Evolutionary conservation across 2,888 invertebrate genomes (phyloP).

Genomic region (Patella pellucida): DNA sequence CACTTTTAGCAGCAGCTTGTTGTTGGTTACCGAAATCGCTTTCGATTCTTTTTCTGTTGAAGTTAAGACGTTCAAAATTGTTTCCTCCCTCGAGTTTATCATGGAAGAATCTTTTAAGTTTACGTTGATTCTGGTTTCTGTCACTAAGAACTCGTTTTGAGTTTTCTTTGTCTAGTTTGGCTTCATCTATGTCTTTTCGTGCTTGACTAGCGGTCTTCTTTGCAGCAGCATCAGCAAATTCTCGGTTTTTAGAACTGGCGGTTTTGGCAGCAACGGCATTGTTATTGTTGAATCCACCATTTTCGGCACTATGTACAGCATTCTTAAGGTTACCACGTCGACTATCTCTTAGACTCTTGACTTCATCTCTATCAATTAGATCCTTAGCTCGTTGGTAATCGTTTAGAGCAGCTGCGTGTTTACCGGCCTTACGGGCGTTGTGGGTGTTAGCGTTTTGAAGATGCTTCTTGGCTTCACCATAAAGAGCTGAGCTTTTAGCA

Average conservation of each 20-base stretch:
- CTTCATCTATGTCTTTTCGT: constrained; percentile 29
- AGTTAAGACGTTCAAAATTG: constrained; percentile 33
- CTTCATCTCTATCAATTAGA: constrained; percentile 30
- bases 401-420: constrained; percentile 28
- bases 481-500: neutral
- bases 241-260: constrained; percentile 27
- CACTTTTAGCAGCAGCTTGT: constrained; percentile 21
- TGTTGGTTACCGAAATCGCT: constrained; percentile 32
- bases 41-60: constrained; percentile 30
- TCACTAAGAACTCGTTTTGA: constrained; percentile 26
- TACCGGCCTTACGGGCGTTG: constrained; percentile 25
- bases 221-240: constrained; percentile 28
- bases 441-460: constrained; percentile 18
- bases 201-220: constrained; percentile 28
- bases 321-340: constrained; percentile 31
- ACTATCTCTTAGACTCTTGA: constrained; percentile 31
- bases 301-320: constrained; percentile 28
- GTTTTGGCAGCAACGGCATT: constrained; percentile 32
- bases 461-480: constrained; percentile 1
- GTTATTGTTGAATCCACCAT: constrained; percentile 31
- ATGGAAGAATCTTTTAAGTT: constrained; percentile 34
- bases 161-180: constrained; percentile 30
- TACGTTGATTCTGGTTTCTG: constrained; percentile 28
- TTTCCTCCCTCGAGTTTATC: constrained; percentile 33
- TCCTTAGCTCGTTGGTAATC: constrained; percentile 33